Percentiles rank a stretch among this genome's conserved stretches.
Conservation (phyloP, 1,140 invertebrate genomes). For the Dendroctonus ponderosae region DNA sequence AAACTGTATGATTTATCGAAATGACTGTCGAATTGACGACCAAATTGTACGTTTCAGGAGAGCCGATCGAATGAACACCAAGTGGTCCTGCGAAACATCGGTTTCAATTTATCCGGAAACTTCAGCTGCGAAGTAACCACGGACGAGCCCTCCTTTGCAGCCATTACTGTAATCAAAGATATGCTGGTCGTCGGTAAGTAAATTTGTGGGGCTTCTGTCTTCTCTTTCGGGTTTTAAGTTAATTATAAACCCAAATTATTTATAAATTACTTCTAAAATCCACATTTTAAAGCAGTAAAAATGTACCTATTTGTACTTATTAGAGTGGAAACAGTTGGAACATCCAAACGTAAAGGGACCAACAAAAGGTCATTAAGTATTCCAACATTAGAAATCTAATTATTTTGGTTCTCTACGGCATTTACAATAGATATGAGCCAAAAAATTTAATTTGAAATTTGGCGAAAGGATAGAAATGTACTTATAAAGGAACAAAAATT, state of each 20-base stretch:
- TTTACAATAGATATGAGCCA: too few species aligned
- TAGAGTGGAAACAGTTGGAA: too few species aligned
- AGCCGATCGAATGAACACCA: slow-evolving; percentile 70
- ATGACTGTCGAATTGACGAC: slow-evolving; percentile 11
- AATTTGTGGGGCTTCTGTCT: not conserved
- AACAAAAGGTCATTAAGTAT: too few species aligned
- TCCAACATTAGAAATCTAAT: too few species aligned
- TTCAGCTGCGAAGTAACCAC: slow-evolving; percentile 85
- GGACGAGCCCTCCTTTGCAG: slow-evolving; percentile 73
- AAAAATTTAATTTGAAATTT: too few species aligned
- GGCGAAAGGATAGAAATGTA: too few species aligned
- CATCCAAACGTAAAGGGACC: too few species aligned
- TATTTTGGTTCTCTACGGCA: too few species aligned
- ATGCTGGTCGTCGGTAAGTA: slow-evolving; percentile 70
- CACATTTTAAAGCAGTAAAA: too few species aligned
- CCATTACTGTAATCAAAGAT: slow-evolving; percentile 61
- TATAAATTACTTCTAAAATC: too few species aligned
- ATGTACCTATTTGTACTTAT: too few species aligned
- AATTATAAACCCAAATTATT: not conserved
- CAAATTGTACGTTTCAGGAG: slow-evolving; percentile 56
- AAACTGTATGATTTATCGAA: slow-evolving; percentile 3
- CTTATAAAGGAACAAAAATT: too few species aligned
- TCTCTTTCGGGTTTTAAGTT: slow-evolving; percentile 2
- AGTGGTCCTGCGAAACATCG: slow-evolving; percentile 69
- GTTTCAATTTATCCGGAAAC: slow-evolving; percentile 71